Conservation (phyloP, 2,113 vertebrate genomes). For the Osmerus mordax region DNA sequence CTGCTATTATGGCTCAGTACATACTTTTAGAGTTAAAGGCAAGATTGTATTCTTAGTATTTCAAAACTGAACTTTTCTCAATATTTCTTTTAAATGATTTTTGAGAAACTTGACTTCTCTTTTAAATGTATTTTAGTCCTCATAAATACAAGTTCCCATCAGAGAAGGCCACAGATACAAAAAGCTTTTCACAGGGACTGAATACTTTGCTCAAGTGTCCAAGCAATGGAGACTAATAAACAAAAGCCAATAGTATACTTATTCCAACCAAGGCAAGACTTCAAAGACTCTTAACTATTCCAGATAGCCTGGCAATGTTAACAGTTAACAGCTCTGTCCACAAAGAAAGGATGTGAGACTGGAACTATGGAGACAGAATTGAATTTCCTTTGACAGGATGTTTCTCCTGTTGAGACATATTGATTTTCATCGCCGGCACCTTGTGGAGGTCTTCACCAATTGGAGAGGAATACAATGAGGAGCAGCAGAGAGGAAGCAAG, state of each 20-base stretch:
- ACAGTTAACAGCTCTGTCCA: slow-evolving; percentile 68
- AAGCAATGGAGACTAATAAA: slow-evolving; percentile 29
- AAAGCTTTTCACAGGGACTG: slow-evolving; percentile 40
- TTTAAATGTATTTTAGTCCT: background rate
- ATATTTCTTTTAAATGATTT: too few species aligned
- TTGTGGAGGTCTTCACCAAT: slow-evolving; percentile 70
- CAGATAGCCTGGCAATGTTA: slow-evolving; percentile 61
- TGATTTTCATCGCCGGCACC: slow-evolving; percentile 74
- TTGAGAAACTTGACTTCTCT: too few species aligned
- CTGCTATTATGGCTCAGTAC: too few species aligned
- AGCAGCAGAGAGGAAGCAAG: slow-evolving; percentile 61
- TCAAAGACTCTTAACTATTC: slow-evolving; percentile 19
- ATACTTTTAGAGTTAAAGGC: too few species aligned
- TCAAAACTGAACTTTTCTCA: too few species aligned
- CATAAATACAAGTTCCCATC: background rate
- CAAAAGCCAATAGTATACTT: slow-evolving; percentile 7
- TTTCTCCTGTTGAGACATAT: slow-evolving; percentile 74
- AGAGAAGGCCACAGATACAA: slow-evolving; percentile 30
- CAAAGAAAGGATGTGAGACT: slow-evolving; percentile 72
- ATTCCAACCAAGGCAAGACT: slow-evolving; percentile 9
- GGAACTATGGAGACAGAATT: slow-evolving; percentile 69
- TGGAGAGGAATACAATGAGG: slow-evolving; percentile 11
- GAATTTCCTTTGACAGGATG: slow-evolving; percentile 77
- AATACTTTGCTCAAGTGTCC: slow-evolving; percentile 32
- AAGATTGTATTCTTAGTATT: too few species aligned